These are phyloP conservation scores for Idris sp. DNA, from an alignment of 1,140 invertebrate species.

Conservation along the genomic window DNA sequence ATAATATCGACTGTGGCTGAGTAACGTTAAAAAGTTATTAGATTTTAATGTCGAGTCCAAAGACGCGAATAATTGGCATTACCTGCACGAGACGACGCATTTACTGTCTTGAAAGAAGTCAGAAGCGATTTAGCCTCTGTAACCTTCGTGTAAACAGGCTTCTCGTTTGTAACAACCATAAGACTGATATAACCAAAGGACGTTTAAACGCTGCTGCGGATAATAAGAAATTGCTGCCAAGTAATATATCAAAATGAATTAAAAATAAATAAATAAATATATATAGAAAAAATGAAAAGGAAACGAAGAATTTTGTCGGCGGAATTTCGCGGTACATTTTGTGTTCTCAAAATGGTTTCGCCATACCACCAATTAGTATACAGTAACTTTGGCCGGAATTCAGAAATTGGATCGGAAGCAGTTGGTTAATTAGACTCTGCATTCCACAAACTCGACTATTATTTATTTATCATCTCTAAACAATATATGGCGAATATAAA, in stretches of 20 bases:
- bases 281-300: no score
- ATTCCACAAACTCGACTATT: conserved; percentile 40
- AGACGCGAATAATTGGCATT: conserved; percentile 71
- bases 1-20: conserved; percentile 17
- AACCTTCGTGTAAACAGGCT: conserved; percentile 70
- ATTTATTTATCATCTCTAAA: conserved; percentile 49
- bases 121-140: conserved; percentile 63
- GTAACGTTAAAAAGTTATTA: conserved; percentile 65
- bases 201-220: no score
- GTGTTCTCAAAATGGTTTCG: neutral
- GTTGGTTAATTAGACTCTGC: conserved; percentile 28
- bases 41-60: conserved; percentile 72
- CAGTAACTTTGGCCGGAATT: conserved; percentile 9
- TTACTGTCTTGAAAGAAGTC: conserved; percentile 67
- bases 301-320: conserved; percentile 21
- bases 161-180: conserved; percentile 65
- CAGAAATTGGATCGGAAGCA: conserved; percentile 13
- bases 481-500: conserved; percentile 50
- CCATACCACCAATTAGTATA: conserved; percentile 40
- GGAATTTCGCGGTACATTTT: conserved; percentile 21
- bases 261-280: no score
- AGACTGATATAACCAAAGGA: no score
- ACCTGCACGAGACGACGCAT: conserved; percentile 71
- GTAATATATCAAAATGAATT: no score
- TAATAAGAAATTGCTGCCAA: no score